These are phyloP conservation scores for Eurystomus gularis DNA, from an alignment of 2,113 vertebrate genomes.

Conservation along the genomic window DNA sequence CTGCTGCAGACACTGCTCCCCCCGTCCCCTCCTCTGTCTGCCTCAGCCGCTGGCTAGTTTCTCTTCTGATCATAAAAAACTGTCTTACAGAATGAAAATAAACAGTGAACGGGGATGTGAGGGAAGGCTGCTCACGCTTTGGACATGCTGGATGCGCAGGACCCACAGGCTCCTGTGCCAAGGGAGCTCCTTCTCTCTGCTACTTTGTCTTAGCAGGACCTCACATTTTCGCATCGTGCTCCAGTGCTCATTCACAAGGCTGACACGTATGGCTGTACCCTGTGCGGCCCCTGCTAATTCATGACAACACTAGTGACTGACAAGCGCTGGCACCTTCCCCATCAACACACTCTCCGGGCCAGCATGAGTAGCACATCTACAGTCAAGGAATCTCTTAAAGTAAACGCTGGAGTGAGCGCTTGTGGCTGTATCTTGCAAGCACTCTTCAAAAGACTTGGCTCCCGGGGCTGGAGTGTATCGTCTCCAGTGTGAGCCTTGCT, in stretches of 20 bases:
- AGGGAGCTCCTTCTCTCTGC: not conserved
- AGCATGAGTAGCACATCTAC: not conserved
- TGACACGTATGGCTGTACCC: conserved; percentile 33
- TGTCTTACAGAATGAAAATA: not conserved
- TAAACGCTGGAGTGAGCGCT: not conserved
- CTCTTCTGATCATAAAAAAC: not conserved
- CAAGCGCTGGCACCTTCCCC: conserved; percentile 60
- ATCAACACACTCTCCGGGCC: conserved; percentile 20
- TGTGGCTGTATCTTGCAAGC: not conserved
- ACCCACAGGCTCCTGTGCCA: not conserved
- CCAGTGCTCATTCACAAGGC: conserved; percentile 49
- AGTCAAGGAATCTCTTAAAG: not conserved
- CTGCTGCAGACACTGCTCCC: not conserved
- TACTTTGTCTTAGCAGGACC: conserved; percentile 4
- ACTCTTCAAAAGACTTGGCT: not conserved
- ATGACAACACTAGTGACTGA: conserved; percentile 50
- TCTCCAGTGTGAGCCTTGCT: not conserved
- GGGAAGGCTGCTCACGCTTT: not conserved
- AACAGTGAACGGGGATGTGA: not conserved
- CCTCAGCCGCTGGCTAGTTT: not conserved
- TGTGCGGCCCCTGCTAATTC: conserved; percentile 44
- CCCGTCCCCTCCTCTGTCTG: not conserved
- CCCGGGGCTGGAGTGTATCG: not conserved
- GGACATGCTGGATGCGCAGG: not conserved
- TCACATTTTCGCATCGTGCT: not conserved